Conservation (phyloP, 1,140 invertebrate genomes). For the Drosophila bocki region DNA sequence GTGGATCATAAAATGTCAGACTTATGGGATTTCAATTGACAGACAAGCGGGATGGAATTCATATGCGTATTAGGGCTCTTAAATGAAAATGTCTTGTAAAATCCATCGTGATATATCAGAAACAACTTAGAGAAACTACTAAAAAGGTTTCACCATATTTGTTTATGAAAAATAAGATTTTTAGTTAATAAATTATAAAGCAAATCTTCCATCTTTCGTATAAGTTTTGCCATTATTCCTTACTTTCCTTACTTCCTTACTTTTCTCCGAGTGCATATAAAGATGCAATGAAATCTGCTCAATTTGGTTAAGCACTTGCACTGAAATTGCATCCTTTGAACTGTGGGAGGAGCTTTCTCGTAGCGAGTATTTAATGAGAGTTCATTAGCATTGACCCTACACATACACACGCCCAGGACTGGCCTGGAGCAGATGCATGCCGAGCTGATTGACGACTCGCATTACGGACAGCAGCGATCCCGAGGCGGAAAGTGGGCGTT, state of each 20-base stretch:
- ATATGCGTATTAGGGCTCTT: neutral
- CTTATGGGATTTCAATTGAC: slow-evolving; percentile 38
- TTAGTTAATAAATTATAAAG: neutral
- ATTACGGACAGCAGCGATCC: slow-evolving; percentile 47
- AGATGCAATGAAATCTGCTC: slow-evolving; percentile 13
- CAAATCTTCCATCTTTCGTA: neutral
- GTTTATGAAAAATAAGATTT: neutral
- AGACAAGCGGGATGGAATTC: neutral
- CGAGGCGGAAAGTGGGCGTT: neutral
- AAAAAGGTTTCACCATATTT: neutral
- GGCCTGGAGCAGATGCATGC: slow-evolving; percentile 85
- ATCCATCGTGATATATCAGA: neutral
- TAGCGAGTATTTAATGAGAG: slow-evolving; percentile 67
- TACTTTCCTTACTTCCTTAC: neutral
- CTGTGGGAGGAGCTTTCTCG: slow-evolving; percentile 42
- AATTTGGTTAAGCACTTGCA: slow-evolving; percentile 13
- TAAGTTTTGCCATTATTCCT: neutral
- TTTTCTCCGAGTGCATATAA: neutral
- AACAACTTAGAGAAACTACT: no score
- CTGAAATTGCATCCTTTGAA: slow-evolving; percentile 26
- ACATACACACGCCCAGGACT: slow-evolving; percentile 7
- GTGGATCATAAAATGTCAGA: slow-evolving; percentile 45
- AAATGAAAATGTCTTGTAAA: neutral
- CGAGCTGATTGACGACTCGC: slow-evolving; percentile 83
- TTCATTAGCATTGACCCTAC: slow-evolving; percentile 70